Base-by-base conservation (phyloP, 2,797 vertebrate genomes). In the Podarcis siculus region DNA sequence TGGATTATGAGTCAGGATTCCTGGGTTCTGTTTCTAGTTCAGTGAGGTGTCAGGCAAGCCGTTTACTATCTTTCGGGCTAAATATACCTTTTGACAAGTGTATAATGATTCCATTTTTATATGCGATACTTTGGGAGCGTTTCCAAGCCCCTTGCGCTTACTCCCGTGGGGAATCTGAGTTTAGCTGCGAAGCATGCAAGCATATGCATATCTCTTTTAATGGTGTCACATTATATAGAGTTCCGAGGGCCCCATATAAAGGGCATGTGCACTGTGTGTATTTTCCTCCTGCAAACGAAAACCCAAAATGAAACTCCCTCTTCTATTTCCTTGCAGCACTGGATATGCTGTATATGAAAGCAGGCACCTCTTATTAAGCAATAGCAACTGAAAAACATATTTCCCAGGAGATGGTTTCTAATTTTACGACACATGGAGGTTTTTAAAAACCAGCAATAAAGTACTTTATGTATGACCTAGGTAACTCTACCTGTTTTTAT, bases 201-300 rank as follows among this genome's bases (percentile, higher is more conserved):
- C 42, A 87, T 94, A 85, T 87, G 90, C 82, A 61, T 85, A 76
- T 69, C 21, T 88, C 12, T 86, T 73, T 76, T 9, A 71, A 58
- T 84, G 49, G 76, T 87, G 42, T 67, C 83, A 61, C 49, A 76
- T 88, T 86, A 64, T 71, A 88, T 69, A 83, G 45, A 79, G 87
- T 19, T 92, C 90, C 79, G 35, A 89, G 77, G 79, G 84, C 37
- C 85, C 89, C 91, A 67, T 92, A 86, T 92, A 78, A 85, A 94
- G 90, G 42, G 90, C 85, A 66, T 76, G 39, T 66, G 5, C 67
- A 61, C 82, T 84, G 73, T 87, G 76, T 45, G 35, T 71, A 83
- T 90, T 95, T 96, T 91, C 73, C 83, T 49, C 92, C 82, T 39
- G 83, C 93, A 91, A 90, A 90, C 92, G 84, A 86, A 86, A 86